Percentiles rank a stretch among this genome's conserved stretches.
Conservation (phyloP, 1,140 invertebrate species). For the Anoplolepis gracilipes region DNA sequence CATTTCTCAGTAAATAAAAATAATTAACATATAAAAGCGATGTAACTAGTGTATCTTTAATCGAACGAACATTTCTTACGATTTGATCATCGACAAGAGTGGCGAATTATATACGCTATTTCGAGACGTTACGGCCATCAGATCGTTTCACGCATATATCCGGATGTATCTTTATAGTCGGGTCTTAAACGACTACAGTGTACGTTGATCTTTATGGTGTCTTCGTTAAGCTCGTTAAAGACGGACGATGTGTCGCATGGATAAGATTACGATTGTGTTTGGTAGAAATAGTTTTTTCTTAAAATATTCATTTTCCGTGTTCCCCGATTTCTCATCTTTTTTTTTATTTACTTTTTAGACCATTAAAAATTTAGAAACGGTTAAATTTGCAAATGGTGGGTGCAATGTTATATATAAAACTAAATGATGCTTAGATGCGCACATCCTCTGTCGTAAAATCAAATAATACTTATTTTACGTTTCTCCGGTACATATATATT, state of each 20-base stretch:
- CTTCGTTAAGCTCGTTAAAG: slow-evolving; percentile 71
- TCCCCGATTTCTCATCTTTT: not conserved
- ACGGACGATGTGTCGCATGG: slow-evolving; percentile 66
- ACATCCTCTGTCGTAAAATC: slow-evolving; percentile 64
- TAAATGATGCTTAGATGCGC: slow-evolving; percentile 34
- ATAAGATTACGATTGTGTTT: slow-evolving; percentile 62
- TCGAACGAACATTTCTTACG: not conserved
- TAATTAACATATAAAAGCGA: not conserved
- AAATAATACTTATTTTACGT: slow-evolving; percentile 64
- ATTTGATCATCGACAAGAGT: slow-evolving; percentile 44
- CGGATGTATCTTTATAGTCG: slow-evolving; percentile 68
- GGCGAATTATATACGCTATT: slow-evolving; percentile 60
- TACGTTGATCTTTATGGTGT: slow-evolving; percentile 64
- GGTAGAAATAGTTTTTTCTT: slow-evolving; percentile 13
- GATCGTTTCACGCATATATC: slow-evolving; percentile 60
- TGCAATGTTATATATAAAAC: not conserved
- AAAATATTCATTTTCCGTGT: slow-evolving; percentile 34
- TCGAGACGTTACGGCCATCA: slow-evolving; percentile 47
- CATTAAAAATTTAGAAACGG: slow-evolving; percentile 22
- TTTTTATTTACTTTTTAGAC: not conserved
- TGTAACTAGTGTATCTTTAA: not conserved
- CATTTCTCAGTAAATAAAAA: not conserved
- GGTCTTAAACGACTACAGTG: slow-evolving; percentile 53
- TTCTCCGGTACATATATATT: slow-evolving; percentile 64
- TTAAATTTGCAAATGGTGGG: not conserved